These are phyloP conservation scores for Jaculus jaculus DNA, from an alignment of 2,113 vertebrate genomes.

Conservation along the genomic window DNA sequence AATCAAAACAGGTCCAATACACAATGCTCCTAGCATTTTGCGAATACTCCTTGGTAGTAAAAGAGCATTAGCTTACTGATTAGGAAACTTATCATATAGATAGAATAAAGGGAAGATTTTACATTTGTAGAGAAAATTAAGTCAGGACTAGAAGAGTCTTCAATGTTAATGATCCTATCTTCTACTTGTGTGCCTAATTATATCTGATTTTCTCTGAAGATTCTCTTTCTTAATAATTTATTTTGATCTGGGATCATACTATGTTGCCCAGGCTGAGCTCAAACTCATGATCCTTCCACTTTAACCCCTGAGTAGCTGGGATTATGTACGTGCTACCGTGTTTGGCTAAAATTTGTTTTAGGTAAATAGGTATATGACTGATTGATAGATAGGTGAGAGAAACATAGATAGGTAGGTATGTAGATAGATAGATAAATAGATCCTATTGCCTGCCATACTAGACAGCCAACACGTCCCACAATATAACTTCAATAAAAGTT, in stretches of 20 bases:
- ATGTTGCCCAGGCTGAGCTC: background rate
- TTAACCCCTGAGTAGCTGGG: background rate
- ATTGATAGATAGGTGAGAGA: too few relatives aligned
- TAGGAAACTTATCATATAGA: conserved; percentile 1
- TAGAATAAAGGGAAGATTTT: conserved; percentile 12
- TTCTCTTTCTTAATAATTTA: background rate
- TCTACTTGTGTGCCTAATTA: background rate
- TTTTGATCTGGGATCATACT: background rate
- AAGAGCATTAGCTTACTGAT: background rate
- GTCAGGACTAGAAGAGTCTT: background rate
- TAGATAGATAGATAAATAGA: too few relatives aligned
- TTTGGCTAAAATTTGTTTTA: background rate
- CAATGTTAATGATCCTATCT: background rate
- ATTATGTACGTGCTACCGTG: background rate
- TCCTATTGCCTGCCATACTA: background rate
- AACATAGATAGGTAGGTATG: too few relatives aligned
- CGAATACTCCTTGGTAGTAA: background rate
- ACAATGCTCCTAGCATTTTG: background rate
- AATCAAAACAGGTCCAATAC: background rate
- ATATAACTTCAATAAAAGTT: background rate
- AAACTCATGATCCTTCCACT: background rate
- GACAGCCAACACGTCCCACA: background rate
- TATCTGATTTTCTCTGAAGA: background rate
- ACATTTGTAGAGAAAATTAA: conserved; percentile 8
- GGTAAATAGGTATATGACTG: background rate